Conservation (phyloP, 2,113 vertebrate species). For the Gracilinanus agilis region DNA sequence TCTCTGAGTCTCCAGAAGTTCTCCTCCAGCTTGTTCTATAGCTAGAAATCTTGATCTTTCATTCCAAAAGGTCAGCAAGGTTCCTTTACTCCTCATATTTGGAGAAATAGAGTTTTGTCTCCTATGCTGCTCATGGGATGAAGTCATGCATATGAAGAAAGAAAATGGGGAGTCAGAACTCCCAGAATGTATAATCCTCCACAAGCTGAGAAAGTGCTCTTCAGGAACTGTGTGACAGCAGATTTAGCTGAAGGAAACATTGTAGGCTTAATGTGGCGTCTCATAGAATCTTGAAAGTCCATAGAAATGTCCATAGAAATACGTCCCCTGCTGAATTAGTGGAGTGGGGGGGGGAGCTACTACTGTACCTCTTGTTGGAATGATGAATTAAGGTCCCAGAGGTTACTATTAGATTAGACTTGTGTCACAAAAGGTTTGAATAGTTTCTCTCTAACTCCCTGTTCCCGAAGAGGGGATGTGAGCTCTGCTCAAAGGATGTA, state of each 20-base stretch:
- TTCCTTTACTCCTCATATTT: not conserved
- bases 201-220: not conserved
- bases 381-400: not conserved
- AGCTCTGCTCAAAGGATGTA: not conserved
- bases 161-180: not conserved
- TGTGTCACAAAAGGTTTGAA: not conserved
- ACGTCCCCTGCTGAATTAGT: not conserved
- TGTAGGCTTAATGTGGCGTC: not conserved
- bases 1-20: too few species aligned
- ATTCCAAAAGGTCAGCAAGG: not conserved
- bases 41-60: too few species aligned
- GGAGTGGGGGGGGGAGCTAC: not conserved
- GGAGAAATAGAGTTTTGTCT: constrained; percentile 27
- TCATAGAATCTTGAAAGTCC: not conserved
- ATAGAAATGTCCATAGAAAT: not conserved
- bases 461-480: not conserved
- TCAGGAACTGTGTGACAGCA: constrained; percentile 3
- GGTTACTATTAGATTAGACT: not conserved
- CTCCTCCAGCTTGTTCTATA: too few species aligned
- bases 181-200: not conserved
- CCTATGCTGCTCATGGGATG: not conserved
- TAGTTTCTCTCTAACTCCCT: not conserved
- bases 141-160: not conserved
- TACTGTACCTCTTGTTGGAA: not conserved
- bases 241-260: constrained; percentile 17